Base-by-base conservation (phyloP, 1,140 invertebrate species). In the Drosophila willistoni region DNA sequence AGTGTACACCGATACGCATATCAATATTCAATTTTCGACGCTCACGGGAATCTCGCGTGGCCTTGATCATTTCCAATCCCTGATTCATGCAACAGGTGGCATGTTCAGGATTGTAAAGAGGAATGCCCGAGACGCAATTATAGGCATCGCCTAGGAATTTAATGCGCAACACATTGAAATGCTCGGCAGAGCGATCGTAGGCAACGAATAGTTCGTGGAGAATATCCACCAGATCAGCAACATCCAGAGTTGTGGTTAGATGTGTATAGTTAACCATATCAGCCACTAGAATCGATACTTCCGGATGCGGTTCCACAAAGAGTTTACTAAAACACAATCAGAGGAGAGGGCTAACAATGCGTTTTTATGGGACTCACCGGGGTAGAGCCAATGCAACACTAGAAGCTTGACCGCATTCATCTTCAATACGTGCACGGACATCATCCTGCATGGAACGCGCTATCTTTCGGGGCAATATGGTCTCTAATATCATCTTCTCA, bases 1-100 rank as follows among this genome's bases (percentile, higher is more conserved):
- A 97, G 92, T 99, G 98, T 1, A 99, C 95, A 0, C 98, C 98
- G 71, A 99, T 98, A 74, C 98, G 93, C 97, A 99, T 98, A 85
- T 98, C 96, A 12, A 99, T 96, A 75, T 97, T 94, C 9, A 98
- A 93, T 3, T 94, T 93, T 1, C 95, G 93, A 22, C 95, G 94
- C 61, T 95, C 93, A 79, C 96, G 94, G 1, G 96, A 94, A 42
- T 94, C 94, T 78, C 95, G 95, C 44, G 98, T 98, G n/a, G 97
- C 97, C 54, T 94, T 93, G 42, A 98, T 98, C 97, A 98, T 98
- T 72, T 97, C 95, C 1, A 98, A 92, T 7, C 96, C 97, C 57
- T 98, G 93, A 76, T 96, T 94, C 0, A 98, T 96, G 90, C 97
- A 98, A 90, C 96, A 96, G 81, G 96, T 95, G 1, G 97, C 97